A percentile compares a stretch with the other conserved stretches of the same genome.
Conservation (phyloP, 2,888 invertebrate species). For the Beris chalybata region DNA sequence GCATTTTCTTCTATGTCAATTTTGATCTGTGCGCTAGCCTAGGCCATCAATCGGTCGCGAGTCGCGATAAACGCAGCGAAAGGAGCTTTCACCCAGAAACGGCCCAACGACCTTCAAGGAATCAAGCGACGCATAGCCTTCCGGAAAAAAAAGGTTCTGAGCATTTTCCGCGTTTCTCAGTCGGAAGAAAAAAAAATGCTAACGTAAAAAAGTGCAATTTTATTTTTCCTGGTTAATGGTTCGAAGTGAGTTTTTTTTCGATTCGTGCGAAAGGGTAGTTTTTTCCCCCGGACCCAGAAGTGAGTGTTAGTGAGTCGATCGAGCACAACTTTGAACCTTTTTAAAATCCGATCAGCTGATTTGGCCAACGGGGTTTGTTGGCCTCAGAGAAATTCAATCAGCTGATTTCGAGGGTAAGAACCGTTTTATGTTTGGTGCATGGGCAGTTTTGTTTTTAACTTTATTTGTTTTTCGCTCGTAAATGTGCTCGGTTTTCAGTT, state of each 20-base stretch:
- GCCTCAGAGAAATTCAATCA: too few relatives aligned
- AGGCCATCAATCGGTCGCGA: slow-evolving; percentile 17
- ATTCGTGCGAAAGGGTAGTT: too few relatives aligned
- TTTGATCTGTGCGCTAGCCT: slow-evolving; percentile 13
- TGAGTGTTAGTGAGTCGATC: neutral
- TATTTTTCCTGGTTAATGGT: too few relatives aligned
- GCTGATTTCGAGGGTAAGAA: too few relatives aligned
- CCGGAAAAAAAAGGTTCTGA: neutral
- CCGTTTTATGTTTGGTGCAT: too few relatives aligned
- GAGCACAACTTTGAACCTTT: neutral
- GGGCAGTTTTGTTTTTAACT: too few relatives aligned
- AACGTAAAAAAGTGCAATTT: too few relatives aligned
- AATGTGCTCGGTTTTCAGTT: neutral
- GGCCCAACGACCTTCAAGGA: slow-evolving; percentile 31
- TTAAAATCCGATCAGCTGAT: too few relatives aligned
- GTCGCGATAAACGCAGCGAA: slow-evolving; percentile 40
- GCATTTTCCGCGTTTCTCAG: too few relatives aligned
- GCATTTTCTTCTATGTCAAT: neutral
- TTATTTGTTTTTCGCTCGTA: too few relatives aligned
- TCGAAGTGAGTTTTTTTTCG: neutral
- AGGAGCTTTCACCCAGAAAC: slow-evolving; percentile 41
- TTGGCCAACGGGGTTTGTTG: too few relatives aligned
- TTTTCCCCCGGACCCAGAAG: neutral
- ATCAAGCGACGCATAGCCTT: slow-evolving; percentile 14
- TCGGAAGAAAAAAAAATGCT: too few relatives aligned